phyloP scores from a whole-genome alignment of 2,113 vertebrate species.

The Lathamus discolor region DNA sequence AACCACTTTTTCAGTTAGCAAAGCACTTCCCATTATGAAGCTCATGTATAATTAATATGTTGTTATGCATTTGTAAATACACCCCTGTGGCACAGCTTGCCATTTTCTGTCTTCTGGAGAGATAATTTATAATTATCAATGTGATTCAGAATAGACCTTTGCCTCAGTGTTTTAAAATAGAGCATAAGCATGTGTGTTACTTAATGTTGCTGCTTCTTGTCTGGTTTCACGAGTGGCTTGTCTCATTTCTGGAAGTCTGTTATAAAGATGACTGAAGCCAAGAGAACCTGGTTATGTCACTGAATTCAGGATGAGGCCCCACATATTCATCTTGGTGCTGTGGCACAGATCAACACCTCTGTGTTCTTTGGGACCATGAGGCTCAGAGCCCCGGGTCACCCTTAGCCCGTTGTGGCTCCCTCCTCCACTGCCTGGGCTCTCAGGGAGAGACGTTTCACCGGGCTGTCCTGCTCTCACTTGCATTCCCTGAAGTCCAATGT shows the following conservation, averaged over 20 bases:
- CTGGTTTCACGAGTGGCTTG: background rate
- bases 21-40: background rate
- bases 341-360: background rate
- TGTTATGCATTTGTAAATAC: background rate
- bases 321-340: background rate
- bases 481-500: background rate
- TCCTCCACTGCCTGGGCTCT: rapidly evolving
- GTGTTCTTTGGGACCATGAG: background rate
- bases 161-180: background rate
- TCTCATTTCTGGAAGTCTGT: background rate
- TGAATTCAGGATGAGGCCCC: background rate
- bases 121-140: background rate
- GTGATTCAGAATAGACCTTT: background rate
- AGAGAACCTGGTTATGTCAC: background rate
- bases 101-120: background rate
- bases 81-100: background rate
- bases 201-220: background rate
- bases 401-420: background rate
- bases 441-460: background rate
- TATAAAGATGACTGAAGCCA: background rate
- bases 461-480: background rate
- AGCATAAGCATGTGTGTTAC: background rate
- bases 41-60: background rate
- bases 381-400: background rate
- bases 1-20: background rate